Percentiles rank a stretch among this genome's conserved stretches.
These are phyloP conservation scores for Aix galericulata DNA, from an alignment of 2,113 vertebrate genomes.

Conservation along the genomic window DNA sequence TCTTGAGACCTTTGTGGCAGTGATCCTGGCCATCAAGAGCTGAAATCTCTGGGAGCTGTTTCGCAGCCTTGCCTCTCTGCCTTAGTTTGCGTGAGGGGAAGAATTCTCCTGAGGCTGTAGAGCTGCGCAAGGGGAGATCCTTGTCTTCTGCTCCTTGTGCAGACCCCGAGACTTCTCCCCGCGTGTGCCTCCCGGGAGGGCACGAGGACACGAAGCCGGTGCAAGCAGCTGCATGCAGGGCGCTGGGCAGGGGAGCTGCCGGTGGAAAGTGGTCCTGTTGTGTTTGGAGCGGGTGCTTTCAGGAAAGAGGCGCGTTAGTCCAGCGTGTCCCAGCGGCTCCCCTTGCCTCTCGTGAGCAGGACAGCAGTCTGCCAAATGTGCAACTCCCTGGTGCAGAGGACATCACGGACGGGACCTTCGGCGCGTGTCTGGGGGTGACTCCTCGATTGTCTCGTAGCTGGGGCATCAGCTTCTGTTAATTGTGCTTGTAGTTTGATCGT, in stretches of 20 bases:
- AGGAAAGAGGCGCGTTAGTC: neutral
- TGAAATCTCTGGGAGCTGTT: neutral
- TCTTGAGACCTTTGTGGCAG: neutral
- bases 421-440: accelerated
- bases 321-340: accelerated
- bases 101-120: neutral
- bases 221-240: neutral
- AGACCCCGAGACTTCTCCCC: neutral
- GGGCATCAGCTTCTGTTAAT: neutral
- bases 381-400: neutral
- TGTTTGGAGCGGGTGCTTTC: neutral
- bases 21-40: neutral
- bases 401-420: accelerated
- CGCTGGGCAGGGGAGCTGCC: neutral
- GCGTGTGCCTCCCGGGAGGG: neutral
- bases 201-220: accelerated
- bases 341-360: neutral
- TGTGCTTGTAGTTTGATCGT: constrained; percentile 35
- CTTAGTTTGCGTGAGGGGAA: neutral
- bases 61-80: neutral
- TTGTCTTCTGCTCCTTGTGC: neutral
- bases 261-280: neutral
- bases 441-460: too few species aligned
- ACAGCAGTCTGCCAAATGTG: neutral
- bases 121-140: neutral